Evolutionary conservation across 2,888 invertebrate species (phyloP).

Genomic region (Cantharis nigra): DNA sequence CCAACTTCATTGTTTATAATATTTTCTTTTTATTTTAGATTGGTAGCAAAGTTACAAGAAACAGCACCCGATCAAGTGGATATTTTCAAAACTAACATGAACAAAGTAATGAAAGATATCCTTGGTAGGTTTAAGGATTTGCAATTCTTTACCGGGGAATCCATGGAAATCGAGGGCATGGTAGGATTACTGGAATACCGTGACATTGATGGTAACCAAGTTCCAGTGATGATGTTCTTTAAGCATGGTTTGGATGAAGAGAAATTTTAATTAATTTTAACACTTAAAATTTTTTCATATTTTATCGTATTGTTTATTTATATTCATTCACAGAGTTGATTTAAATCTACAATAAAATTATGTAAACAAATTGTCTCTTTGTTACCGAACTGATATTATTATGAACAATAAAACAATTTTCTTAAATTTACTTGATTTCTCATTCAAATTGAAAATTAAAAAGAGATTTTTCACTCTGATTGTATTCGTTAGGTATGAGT

Average conservation of each 20-base stretch:
- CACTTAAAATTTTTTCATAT: constrained; percentile 22
- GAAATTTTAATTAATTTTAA: constrained; percentile 73
- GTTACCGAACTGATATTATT: constrained; percentile 7
- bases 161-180: constrained; percentile 92
- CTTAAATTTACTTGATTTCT: not conserved
- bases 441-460: too few species aligned
- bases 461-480: too few species aligned
- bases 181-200: constrained; percentile 94
- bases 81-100: constrained; percentile 88
- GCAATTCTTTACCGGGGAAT: constrained; percentile 91
- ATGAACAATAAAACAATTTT: not conserved
- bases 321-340: constrained; percentile 6
- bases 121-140: constrained; percentile 88
- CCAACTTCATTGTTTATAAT: not conserved
- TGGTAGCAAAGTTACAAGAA: constrained; percentile 81
- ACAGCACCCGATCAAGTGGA: constrained; percentile 83
- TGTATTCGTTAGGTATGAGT: too few species aligned
- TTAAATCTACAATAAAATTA: constrained; percentile 11
- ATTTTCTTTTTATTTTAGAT: constrained; percentile 58
- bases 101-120: constrained; percentile 91
- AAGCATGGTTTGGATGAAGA: constrained; percentile 95
- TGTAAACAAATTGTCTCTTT: not conserved
- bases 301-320: constrained; percentile 25
- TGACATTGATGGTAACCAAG: constrained; percentile 79
- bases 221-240: constrained; percentile 93